Base-by-base conservation (phyloP, 2,113 vertebrate species). In the Mormyrus lacerda region DNA sequence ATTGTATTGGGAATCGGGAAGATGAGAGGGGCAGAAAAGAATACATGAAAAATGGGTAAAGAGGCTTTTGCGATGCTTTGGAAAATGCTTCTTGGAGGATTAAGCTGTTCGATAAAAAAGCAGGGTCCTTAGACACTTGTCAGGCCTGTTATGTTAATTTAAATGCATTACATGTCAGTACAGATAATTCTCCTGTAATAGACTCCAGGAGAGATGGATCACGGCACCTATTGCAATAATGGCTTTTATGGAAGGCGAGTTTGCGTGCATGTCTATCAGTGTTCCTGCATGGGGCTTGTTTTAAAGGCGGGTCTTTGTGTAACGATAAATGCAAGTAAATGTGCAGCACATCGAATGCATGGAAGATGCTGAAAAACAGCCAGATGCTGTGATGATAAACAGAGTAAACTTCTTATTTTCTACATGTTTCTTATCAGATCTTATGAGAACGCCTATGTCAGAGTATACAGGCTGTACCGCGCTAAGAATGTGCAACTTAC, bases 91-190 rank as follows among this genome's bases (percentile, higher is more conserved):
- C 35, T 31, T 35, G 11, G 35, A 79, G 93, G 94, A 95, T 94
- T 93, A 95, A 94, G 93, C 93, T 92, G 92, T 91, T 93, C 93
- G 93, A 94, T 95, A 93, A 95, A 93, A 95, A 94, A 93, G 94
- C 94, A 93, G 50, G 8, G 7, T 17, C 91, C 9, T 93, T 93
- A 94, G 94, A 92, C 92, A 90, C 91, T 93, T 93, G 93, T 95
- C 93, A 94, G 94, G 93, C 94, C 94, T 92, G 92, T 91, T 91
- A 92, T 92, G 91, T 94, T 94, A 93, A 94, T 94, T 93, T 95
- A 93, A 95, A 95, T 94, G 93, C 92, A 93, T 94, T 94, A 94
- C 93, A 35, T 87, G 83, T 91, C 89, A 92, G 93, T 92, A 92
- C 89, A 94, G 94, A 94, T 94, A 94, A 95, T 94, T 94, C 93